These are phyloP conservation scores for Peromyscus californicus DNA, from an alignment of 2,113 vertebrate species.

Conservation along the genomic window DNA sequence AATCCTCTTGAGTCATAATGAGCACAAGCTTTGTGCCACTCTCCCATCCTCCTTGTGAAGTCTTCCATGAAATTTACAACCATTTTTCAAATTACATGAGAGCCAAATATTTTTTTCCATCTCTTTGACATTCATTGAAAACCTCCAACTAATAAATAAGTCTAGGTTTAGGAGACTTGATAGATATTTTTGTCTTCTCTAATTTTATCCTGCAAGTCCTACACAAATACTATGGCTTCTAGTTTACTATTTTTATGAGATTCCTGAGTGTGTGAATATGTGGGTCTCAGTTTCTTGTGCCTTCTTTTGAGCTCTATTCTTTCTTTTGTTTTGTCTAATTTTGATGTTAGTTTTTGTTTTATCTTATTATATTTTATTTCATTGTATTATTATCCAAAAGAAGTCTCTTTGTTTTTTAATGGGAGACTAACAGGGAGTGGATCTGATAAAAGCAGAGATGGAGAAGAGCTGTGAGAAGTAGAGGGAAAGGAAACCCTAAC, in stretches of 20 bases:
- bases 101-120: not conserved
- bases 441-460: not conserved
- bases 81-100: not conserved
- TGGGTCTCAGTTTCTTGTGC: not conserved
- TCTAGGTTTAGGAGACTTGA: not conserved
- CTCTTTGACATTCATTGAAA: not conserved
- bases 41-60: not conserved
- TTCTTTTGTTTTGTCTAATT: not conserved
- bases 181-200: not conserved
- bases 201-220: not conserved
- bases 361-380: not conserved
- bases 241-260: not conserved
- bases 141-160: not conserved
- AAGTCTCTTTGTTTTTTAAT: not conserved
- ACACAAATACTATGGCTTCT: not conserved
- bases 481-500: not conserved
- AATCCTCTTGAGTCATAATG: not conserved
- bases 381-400: not conserved
- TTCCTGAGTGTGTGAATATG: not conserved
- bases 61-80: not conserved
- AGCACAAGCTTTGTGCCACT: not conserved
- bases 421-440: not conserved
- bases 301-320: not conserved
- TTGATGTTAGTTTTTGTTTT: not conserved
- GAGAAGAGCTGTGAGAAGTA: not conserved